Evolutionary conservation across 2,888 invertebrate species (phyloP), one percentile per base, ranked within the genome.

Genomic region (Lypha dubia): DNA sequence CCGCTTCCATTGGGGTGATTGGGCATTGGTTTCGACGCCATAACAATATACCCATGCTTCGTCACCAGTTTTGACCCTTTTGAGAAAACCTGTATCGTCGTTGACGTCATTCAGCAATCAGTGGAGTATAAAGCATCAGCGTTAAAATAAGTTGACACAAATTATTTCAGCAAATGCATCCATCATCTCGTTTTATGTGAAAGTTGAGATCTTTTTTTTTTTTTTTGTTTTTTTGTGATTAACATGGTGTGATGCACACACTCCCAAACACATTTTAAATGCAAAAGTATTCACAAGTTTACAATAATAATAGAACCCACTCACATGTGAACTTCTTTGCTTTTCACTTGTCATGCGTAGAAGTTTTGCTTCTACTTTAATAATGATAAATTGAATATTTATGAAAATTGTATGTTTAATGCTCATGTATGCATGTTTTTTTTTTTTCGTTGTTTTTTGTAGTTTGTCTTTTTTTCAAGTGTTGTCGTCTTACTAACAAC

Each of bases 381-480:
- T 79, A 83, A 79, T 83, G 77, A 83, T 83, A 67, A 83, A 83
- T 83, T 79, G 68, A 74, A 83, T 79, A 79, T 83, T 35, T 58
- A 35, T 35, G 58, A 58, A 58, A 9, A 58, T 58, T 67, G 53
- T 49, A 56, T 77, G 67, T 77, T 67, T 60, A 51, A 32, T n/a
- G n/a, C 17, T 28, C 11, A 8, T 28, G 56, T 56, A 22, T 51
- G 24, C 1, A 24, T 53, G 53, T 13, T 53, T 15, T 28, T 7
- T 7, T 13, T 24, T 15, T 53, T 15, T 53, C 17, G 11, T 22
- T 51, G 15, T 28, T 24, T 20, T 24, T 15, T 15, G 13, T 38
- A n/a, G n/a, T n/a, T n/a, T 62, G 1, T 5, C 7, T 38, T 41
- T 28, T 62, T 58, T 13, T 38, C 62, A 62, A 20, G 44, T 28